These are phyloP conservation scores for Bryconaethiops microstoma DNA, from an alignment of 2,797 vertebrate genomes.

Conservation along the genomic window DNA sequence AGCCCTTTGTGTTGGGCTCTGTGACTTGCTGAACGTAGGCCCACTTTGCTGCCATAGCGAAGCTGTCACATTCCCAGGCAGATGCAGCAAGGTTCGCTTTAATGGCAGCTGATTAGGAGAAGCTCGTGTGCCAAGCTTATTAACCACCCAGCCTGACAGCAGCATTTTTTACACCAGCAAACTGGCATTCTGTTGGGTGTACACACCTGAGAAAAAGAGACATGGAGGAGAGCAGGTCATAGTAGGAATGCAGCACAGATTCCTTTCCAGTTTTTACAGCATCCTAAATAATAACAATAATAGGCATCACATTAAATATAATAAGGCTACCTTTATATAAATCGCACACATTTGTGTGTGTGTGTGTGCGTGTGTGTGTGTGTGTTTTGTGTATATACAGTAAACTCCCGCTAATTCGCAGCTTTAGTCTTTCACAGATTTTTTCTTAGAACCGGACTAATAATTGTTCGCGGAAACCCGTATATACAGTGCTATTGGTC, in stretches of 20 bases:
- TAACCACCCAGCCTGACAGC: conserved; percentile 93
- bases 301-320: too few species aligned
- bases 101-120: conserved; percentile 99
- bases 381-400: too few species aligned
- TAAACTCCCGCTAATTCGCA: too few species aligned
- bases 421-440: too few species aligned
- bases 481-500: too few species aligned
- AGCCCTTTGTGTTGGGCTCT: conserved; percentile 63
- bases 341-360: too few species aligned
- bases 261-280: background rate
- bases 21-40: conserved; percentile 30
- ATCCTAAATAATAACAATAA: background rate
- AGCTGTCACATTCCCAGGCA: conserved; percentile 93
- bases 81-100: conserved; percentile 88
- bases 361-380: too few species aligned
- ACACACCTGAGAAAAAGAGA: conserved; percentile 9
- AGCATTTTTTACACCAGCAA: conserved; percentile 88
- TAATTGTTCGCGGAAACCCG: too few species aligned
- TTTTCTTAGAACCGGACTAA: too few species aligned
- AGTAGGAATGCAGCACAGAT: background rate
- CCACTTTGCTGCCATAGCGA: conserved; percentile 61
- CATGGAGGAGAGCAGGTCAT: background rate
- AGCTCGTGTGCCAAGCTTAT: conserved; percentile 93
- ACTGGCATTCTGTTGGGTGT: conserved; percentile 69
- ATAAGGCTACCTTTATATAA: too few species aligned